Evolutionary conservation across 2,888 invertebrate species (phyloP).

Genomic region (Standfussiana lucernea): DNA sequence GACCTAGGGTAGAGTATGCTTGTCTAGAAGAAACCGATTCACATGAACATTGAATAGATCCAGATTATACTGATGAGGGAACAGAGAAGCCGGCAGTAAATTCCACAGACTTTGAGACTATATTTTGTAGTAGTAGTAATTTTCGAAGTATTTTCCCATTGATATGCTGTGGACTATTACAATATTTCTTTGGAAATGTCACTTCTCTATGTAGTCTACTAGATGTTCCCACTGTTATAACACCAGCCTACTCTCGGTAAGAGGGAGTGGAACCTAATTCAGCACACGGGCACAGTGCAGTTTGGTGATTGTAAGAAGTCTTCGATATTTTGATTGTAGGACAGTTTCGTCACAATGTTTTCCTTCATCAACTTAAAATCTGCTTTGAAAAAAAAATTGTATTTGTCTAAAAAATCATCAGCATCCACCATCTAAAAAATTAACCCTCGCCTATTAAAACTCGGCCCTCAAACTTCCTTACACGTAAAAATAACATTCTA

Average conservation of each 20-base stretch:
- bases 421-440: background rate
- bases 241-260: background rate
- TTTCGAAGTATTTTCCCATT: background rate
- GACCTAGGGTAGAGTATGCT: too few relatives aligned
- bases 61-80: too few relatives aligned
- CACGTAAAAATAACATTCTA: constrained; percentile 24
- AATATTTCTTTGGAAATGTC: background rate
- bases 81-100: too few relatives aligned
- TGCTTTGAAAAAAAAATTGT: background rate
- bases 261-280: background rate
- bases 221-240: background rate
- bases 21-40: too few relatives aligned
- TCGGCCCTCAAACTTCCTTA: constrained; percentile 25
- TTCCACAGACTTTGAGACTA: too few relatives aligned
- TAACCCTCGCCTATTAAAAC: background rate
- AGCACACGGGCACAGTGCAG: background rate
- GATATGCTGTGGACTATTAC: background rate
- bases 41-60: too few relatives aligned
- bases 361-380: background rate
- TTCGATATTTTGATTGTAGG: background rate
- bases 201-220: background rate
- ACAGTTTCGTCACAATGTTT: background rate
- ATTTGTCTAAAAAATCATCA: too few relatives aligned
- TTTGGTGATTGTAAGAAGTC: background rate
- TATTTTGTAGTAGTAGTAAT: background rate